Conservation (phyloP, 37 sponge, comb jelly and placozoan species). For the Bolinopsis microptera region DNA sequence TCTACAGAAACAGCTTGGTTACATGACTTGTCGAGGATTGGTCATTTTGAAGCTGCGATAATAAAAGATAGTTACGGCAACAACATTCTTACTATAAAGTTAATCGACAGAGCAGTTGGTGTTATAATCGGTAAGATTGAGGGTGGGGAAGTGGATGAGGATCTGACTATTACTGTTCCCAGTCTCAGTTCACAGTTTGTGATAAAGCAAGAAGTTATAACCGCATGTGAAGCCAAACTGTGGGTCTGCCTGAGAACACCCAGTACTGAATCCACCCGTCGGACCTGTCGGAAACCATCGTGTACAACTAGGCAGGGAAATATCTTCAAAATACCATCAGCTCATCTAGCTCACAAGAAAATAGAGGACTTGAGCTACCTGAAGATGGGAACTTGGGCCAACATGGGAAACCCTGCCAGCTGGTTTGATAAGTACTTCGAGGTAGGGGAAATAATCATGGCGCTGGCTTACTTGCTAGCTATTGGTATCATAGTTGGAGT, state of each 20-base stretch:
- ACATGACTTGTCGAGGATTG: background rate
- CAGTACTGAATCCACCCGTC: background rate
- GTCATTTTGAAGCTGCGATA: background rate
- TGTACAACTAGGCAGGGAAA: background rate
- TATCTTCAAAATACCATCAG: background rate
- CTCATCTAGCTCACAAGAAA: background rate
- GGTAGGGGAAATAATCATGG: background rate
- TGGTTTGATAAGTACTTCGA: background rate
- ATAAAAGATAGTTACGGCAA: background rate
- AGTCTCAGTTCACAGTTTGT: background rate
- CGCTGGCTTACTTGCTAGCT: background rate
- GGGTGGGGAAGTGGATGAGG: background rate
- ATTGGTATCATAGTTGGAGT: background rate
- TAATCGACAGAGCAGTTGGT: background rate
- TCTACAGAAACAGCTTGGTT: background rate
- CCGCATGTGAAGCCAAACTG: background rate
- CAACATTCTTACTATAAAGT: background rate
- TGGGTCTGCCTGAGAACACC: background rate
- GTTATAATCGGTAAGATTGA: background rate
- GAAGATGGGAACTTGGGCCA: background rate
- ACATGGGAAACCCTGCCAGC: background rate
- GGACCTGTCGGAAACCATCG: background rate
- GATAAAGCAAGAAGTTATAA: background rate
- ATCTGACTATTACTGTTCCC: background rate
- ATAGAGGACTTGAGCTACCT: background rate